Evolutionary conservation across 2,888 invertebrate genomes (phyloP).

Genomic region (Frankliniella fusca): DNA sequence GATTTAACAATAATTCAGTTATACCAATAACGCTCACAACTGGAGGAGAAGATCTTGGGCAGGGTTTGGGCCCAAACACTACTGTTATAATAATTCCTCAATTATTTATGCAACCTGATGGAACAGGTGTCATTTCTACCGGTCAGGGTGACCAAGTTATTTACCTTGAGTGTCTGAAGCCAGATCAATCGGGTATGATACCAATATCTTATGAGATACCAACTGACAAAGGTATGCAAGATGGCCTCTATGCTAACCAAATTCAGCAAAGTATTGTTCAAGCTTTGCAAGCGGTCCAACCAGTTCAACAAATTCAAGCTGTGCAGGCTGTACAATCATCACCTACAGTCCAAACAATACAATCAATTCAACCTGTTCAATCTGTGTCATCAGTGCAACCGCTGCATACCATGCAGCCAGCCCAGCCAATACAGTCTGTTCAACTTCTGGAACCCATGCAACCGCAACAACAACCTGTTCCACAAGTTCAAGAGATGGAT

Average conservation of each 20-base stretch:
- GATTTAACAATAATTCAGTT: neutral
- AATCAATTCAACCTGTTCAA: neutral
- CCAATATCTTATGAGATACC: neutral
- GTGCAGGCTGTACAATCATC: neutral
- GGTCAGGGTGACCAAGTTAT: slow-evolving; percentile 9
- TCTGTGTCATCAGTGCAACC: neutral
- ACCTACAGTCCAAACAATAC: neutral
- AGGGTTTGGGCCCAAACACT: neutral
- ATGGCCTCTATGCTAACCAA: neutral
- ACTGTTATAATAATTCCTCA: neutral
- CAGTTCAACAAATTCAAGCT: neutral
- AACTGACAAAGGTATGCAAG: neutral
- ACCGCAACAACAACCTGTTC: neutral
- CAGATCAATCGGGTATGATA: neutral
- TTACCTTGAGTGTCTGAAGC: neutral
- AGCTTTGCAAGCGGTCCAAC: neutral
- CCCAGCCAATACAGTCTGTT: neutral
- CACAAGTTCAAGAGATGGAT: neutral
- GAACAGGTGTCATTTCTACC: neutral
- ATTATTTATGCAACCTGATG: neutral
- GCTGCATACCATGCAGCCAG: neutral
- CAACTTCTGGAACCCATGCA: neutral
- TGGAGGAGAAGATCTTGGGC: neutral
- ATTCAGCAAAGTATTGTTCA: neutral
- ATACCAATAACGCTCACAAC: slow-evolving; percentile 1